Evolutionary conservation across 2,113 vertebrate genomes (phyloP).

Genomic region (Oncorhynchus masou): DNA sequence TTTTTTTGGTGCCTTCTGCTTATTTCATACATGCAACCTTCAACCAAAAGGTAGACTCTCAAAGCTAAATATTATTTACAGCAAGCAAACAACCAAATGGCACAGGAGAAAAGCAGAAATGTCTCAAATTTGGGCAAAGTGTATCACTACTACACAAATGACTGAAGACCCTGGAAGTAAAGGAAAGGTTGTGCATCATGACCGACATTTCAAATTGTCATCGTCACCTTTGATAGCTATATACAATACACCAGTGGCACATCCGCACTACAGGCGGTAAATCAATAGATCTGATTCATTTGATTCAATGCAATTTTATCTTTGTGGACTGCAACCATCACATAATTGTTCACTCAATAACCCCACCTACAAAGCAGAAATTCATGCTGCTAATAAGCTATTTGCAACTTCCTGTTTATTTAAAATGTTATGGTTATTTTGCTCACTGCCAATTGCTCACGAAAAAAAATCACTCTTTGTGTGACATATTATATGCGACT

Average conservation of each 20-base stretch:
- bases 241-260: background rate
- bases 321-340: background rate
- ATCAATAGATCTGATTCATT: background rate
- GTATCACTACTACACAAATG: background rate
- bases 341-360: background rate
- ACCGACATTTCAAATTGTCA: slow-evolving; percentile 38
- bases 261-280: no score
- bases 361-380: no score
- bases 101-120: slow-evolving; percentile 56
- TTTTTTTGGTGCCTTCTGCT: slow-evolving; percentile 52
- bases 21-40: slow-evolving; percentile 64
- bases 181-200: slow-evolving; percentile 26
- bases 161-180: slow-evolving; percentile 12
- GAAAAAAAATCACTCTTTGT: no score
- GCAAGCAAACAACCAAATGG: background rate
- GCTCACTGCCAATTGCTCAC: no score
- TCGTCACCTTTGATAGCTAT: slow-evolving; percentile 18
- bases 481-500: no score
- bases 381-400: no score
- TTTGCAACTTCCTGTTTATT: no score
- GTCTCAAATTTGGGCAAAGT: background rate
- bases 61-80: slow-evolving; percentile 20
- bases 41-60: slow-evolving; percentile 35
- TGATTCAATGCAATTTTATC: background rate
- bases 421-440: no score